Evolutionary conservation across 2,113 vertebrate genomes (phyloP), one percentile per base, ranked within the genome.

Genomic region (Sapajus apella): DNA sequence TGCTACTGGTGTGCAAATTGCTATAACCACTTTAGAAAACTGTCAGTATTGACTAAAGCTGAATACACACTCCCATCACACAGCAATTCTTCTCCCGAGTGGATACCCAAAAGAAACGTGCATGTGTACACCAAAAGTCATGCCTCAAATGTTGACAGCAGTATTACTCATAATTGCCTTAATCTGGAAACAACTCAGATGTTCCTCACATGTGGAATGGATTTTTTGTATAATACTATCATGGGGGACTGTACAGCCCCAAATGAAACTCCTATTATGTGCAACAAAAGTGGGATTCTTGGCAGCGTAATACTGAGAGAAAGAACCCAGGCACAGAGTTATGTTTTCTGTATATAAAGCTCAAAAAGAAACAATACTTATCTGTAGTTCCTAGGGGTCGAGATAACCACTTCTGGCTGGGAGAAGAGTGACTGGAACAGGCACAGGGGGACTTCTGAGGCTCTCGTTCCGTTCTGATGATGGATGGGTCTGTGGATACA

Each of bases 311-410:
- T 2, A 16, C 50, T n/a, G 52, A 82, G 17, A 4, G 70, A 1
- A 70, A 82, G 83, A 64, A 50, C 21, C 23, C 32, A 85, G 40
- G 56, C 37, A 3, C 47, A 43, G 35, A 25, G 58, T 35, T 2
- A 0, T 66, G 11, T 14, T 76, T 82, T 47, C 14, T 32, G 11
- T 1, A 4, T 75, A 20, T 35, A 13, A 64, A 45, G 20, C 21
- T 56, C 35, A 90, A 11, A n/a, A 52, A 37, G 92, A 77, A 7
- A 14, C 32, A 10, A 14, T 20, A 20, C 12, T 40, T 45, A 1
- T 14, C 7, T 11, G 0, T 32, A 1, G n/a, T 68, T 30, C 17
- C 50, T 30, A 17, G 2, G 1, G 40, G 40, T 61, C 50, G 4
- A 6, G 45, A 17, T 30, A 16, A 0, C 5, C 37, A 25, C 2